These are phyloP conservation scores for Leptopilina syphax DNA, from an alignment of 2,888 invertebrate species.

Conservation along the genomic window DNA sequence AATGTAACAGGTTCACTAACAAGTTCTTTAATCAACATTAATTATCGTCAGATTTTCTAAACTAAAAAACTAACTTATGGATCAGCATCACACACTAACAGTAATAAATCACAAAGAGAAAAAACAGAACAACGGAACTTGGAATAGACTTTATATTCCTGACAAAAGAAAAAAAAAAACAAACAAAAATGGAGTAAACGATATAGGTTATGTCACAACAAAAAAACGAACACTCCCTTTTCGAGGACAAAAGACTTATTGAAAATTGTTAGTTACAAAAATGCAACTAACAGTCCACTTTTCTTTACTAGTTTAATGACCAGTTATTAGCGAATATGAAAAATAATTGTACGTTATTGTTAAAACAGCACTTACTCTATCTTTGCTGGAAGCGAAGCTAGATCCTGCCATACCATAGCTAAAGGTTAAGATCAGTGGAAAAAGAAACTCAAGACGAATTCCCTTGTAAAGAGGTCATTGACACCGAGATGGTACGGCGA, in stretches of 20 bases:
- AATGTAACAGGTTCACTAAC: too few relatives aligned
- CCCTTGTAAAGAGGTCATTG: conserved; percentile 27
- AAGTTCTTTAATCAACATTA: too few relatives aligned
- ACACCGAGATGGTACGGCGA: conserved; percentile 10
- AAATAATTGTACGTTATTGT: background rate
- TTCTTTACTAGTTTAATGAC: background rate
- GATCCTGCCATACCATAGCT: conserved; percentile 37
- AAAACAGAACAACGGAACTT: too few relatives aligned
- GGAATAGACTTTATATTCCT: background rate
- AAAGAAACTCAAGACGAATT: conserved; percentile 25
- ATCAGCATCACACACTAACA: too few relatives aligned
- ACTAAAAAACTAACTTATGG: too few relatives aligned
- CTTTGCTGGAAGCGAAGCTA: conserved; percentile 24
- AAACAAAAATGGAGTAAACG: conserved; percentile 3
- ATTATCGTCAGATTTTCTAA: too few relatives aligned
- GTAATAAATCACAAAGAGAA: background rate
- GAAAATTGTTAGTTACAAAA: background rate
- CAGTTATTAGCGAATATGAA: background rate
- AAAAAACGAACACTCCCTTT: conserved; percentile 26
- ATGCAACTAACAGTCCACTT: background rate
- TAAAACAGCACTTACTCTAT: conserved; percentile 33
- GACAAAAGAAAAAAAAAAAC: background rate
- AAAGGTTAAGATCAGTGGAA: conserved; percentile 22
- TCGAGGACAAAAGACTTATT: background rate
- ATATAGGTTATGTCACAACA: conserved; percentile 37